Percentiles rank a stretch among this genome's conserved stretches.
Evolutionary conservation across 2,888 invertebrate species (phyloP).

Genomic region (Cremastinae sp.): DNA sequence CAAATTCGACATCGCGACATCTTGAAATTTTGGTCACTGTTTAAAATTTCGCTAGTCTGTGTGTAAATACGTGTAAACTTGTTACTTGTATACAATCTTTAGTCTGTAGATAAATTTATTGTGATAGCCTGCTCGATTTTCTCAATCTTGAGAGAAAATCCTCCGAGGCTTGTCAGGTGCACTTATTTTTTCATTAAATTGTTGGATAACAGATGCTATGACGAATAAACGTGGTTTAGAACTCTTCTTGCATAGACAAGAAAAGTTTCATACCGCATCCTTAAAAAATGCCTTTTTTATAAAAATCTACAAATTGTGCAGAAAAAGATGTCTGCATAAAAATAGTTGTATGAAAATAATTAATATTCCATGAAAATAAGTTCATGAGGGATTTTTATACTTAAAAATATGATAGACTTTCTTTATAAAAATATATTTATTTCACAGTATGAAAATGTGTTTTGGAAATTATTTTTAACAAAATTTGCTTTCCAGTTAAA

Average conservation of each 20-base stretch:
- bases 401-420: too few species aligned
- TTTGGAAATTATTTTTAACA: background rate
- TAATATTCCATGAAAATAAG: too few species aligned
- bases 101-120: constrained; percentile 61
- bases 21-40: constrained; percentile 32
- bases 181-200: constrained; percentile 62
- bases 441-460: background rate
- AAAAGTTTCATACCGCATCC: too few species aligned
- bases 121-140: constrained; percentile 57
- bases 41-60: constrained; percentile 60
- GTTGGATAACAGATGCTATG: constrained; percentile 50
- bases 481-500: too few species aligned
- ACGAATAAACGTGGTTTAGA: constrained; percentile 32
- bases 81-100: constrained; percentile 54
- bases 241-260: background rate
- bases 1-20: background rate
- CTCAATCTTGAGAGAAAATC: background rate
- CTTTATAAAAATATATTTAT: background rate
- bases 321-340: too few species aligned
- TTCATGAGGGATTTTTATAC: too few species aligned
- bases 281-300: too few species aligned
- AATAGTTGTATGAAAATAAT: too few species aligned
- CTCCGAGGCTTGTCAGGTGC: constrained; percentile 60
- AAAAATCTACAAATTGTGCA: too few species aligned
- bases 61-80: constrained; percentile 64